A percentile compares a stretch with the other conserved stretches of the same genome.
Conservation (phyloP, 2,113 vertebrate genomes). For the Hippocampus mohnikei region DNA sequence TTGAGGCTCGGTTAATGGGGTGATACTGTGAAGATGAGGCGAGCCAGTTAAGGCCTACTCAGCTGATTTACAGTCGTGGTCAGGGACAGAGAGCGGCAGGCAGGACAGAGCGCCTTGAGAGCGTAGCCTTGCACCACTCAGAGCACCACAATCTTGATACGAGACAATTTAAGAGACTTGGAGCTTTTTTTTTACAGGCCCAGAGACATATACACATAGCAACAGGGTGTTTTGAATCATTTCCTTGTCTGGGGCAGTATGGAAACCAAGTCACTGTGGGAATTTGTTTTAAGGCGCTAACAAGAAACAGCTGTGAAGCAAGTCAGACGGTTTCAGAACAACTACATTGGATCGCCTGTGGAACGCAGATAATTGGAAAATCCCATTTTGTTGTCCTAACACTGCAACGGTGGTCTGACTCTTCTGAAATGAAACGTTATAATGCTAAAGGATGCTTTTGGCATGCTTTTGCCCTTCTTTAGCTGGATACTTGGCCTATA, state of each 20-base stretch:
- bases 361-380: conserved; percentile 3
- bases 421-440: too few relatives aligned
- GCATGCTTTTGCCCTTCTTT: too few relatives aligned
- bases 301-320: conserved; percentile 71
- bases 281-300: conserved; percentile 72
- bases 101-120: conserved; percentile 32
- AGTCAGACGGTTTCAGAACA: conserved; percentile 38
- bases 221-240: conserved; percentile 40
- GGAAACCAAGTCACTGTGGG: conserved; percentile 70
- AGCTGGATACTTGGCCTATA: too few relatives aligned
- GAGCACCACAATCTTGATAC: conserved; percentile 42
- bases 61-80: conserved; percentile 14
- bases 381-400: too few relatives aligned
- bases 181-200: conserved; percentile 37
- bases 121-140: conserved; percentile 16
- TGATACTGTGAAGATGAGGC: conserved; percentile 13
- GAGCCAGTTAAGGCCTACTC: conserved; percentile 7
- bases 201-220: conserved; percentile 20
- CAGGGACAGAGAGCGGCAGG: too few relatives aligned
- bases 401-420: too few relatives aligned
- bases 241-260: conserved; percentile 49
- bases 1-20: not conserved
- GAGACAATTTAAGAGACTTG: conserved; percentile 43
- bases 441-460: too few relatives aligned
- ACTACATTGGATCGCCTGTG: conserved; percentile 12